These are phyloP conservation scores for Bovichtus diacanthus DNA, from an alignment of 2,797 vertebrate species.

Conservation along the genomic window DNA sequence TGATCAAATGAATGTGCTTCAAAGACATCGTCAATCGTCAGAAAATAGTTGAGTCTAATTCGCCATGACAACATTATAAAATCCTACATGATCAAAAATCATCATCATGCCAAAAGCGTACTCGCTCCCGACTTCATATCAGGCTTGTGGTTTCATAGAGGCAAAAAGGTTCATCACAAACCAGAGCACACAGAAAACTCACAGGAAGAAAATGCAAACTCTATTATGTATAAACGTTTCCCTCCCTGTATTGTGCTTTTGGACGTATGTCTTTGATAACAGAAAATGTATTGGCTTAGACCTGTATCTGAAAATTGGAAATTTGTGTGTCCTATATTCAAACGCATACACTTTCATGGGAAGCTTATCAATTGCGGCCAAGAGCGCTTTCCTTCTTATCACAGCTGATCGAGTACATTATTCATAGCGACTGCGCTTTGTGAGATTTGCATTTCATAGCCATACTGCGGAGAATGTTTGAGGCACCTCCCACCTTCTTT, in stretches of 20 bases:
- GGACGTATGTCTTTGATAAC: not conserved
- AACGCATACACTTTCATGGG: not conserved
- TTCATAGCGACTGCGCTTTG: not conserved
- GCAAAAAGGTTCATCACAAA: not conserved
- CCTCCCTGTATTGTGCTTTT: not conserved
- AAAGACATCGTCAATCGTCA: slow-evolving; percentile 11
- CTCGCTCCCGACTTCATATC: not conserved
- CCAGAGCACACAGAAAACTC: not conserved
- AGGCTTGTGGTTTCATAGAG: not conserved
- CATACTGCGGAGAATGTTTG: not conserved
- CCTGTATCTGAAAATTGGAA: not conserved
- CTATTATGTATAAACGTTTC: not conserved
- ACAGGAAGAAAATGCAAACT: not conserved
- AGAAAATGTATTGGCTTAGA: not conserved
- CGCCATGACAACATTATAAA: not conserved
- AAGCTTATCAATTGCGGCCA: slow-evolving; percentile 23
- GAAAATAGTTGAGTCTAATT: slow-evolving; percentile 13
- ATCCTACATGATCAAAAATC: slow-evolving; percentile 4
- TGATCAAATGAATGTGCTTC: slow-evolving; percentile 20
- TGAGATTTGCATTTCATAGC: slow-evolving; percentile 31
- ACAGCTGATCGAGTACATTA: slow-evolving; percentile 1
- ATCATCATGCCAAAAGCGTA: not conserved
- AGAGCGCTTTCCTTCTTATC: slow-evolving; percentile 9
- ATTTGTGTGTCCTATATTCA: not conserved
- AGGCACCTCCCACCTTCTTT: not conserved